Evolutionary conservation across 2,888 invertebrate species (phyloP), one percentile per base, ranked within the genome.

Genomic region (Aspidiotus rigidus): DNA sequence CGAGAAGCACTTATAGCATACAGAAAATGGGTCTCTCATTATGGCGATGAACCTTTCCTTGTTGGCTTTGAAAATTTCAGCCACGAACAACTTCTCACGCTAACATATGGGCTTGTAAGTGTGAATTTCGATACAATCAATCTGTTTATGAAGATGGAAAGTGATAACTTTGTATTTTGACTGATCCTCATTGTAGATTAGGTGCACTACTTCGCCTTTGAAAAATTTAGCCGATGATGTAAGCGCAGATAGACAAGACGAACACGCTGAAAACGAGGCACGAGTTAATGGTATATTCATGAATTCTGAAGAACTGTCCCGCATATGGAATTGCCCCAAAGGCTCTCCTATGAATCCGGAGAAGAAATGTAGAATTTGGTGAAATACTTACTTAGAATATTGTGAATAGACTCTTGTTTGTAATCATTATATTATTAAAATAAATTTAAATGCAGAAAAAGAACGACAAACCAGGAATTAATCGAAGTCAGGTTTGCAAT

Each of bases 1-100:
- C 85, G 90, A 74, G 87, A 90, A 69, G 89, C 91, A 1, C 87
- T 86, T 74, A 78, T 81, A 75, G 90, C 89, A 0, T 89, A 87
- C 80, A 71, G 69, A 41, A 69, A 72, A 64, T 79, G 78, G 76
- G 76, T 80, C 1, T 73, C 73, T 13, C 77, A 81, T 17, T 77
- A 81, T 67, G 80, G 82, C 10, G 79, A 78, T 60, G 78, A 80
- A 72, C 79, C 78, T 72, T 76, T 81, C 69, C 80, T 86, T 71
- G 89, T 90, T 2, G 90, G 86, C 61, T 79, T 88, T 73, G 83
- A 85, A 13, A 78, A 82, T 64, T 84, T 86, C 75, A 81, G 80
- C 49, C 84, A 86, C n/a, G 85, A 88, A 53, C 90, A 90, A 76
- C 81, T 90, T 17, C 90, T 90, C 81, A 90, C 87, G 79, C 78